These are phyloP conservation scores for Stercorarius parasiticus DNA, from an alignment of 2,113 vertebrate species.

Conservation along the genomic window DNA sequence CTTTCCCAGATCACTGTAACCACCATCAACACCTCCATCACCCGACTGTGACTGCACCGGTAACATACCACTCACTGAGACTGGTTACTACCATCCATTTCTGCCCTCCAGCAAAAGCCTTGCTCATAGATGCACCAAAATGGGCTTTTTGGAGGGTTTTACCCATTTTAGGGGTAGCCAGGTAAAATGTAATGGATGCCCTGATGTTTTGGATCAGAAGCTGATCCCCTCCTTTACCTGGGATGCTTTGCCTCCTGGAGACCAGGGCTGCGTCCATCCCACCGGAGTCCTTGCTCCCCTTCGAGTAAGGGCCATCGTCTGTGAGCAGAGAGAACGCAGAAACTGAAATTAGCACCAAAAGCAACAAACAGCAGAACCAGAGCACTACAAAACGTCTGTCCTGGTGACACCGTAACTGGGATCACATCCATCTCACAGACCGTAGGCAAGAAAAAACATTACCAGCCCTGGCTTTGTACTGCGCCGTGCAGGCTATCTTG, in stretches of 20 bases:
- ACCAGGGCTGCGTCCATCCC: slow-evolving; percentile 79
- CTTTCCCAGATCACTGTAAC: neutral
- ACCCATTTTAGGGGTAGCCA: neutral
- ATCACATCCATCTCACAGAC: neutral
- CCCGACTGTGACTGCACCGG: neutral
- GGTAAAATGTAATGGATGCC: neutral
- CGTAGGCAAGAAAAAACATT: neutral
- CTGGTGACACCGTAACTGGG: neutral
- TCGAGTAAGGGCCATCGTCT: slow-evolving; percentile 95
- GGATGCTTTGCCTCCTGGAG: slow-evolving; percentile 89
- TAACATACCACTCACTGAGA: neutral
- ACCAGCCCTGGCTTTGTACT: neutral
- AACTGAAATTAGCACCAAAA: slow-evolving; percentile 12
- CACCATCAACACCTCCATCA: neutral
- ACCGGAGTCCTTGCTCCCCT: slow-evolving; percentile 85
- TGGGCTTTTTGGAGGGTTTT: neutral
- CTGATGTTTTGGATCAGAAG: neutral
- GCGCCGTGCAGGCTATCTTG: accelerated
- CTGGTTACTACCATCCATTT: neutral
- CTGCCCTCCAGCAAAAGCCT: neutral
- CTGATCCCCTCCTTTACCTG: slow-evolving; percentile 78
- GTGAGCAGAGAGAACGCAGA: slow-evolving; percentile 35
- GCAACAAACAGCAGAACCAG: neutral
- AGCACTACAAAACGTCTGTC: neutral
- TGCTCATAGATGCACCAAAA: neutral